Base-by-base conservation (phyloP, 2,113 vertebrate genomes). In the Sialia sialis region DNA sequence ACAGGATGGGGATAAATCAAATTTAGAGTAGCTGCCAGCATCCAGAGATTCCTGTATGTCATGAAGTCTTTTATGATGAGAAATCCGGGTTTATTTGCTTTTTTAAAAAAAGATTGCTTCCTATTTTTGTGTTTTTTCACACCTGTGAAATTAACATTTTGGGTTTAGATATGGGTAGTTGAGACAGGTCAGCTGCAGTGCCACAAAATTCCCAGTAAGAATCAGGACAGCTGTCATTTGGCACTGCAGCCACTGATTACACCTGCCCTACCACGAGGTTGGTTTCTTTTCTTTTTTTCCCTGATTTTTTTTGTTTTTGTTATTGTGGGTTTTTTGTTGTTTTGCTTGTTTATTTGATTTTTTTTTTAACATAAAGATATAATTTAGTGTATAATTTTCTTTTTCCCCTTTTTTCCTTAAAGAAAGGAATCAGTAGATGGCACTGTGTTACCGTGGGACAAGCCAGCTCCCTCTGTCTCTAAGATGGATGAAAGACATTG, bases 371-470 rank as follows among this genome's bases (percentile, higher is more conserved):
- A 30, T 11, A 13, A 10, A 63, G 19, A 6, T 30, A 36, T 4
- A 49, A 64, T 43, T 90, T 46, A 9, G 13, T 26, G 43, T 9
- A 39, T 9, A 38, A 13, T 11, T 72, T 62, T 18, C 7, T 7
- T 27, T 54, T 19, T 34, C 4, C 5, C 4, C 4, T 9, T 12
- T 30, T 36, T 36, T 10, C 4, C 7, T 18, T 27, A 44, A 38
- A 39, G 7, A 73, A 87, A 79, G 20, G 8, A 34, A 6, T 90
- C 98, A 92, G 94, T 90, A 98, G 98, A 88, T 96, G 98, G 96
- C 94, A 89, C 76, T 97, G 59, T 17, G 27, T 74, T 62, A 86
- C 91, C 13, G n/a, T 30, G 36, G 70, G 63, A 94, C 76, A 44
- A 21, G 16, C 14, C 2, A 3, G n/a, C 26, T 64, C 16, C 30